Base-by-base conservation (phyloP, 1,140 invertebrate species). In the Laupala kohalensis region DNA sequence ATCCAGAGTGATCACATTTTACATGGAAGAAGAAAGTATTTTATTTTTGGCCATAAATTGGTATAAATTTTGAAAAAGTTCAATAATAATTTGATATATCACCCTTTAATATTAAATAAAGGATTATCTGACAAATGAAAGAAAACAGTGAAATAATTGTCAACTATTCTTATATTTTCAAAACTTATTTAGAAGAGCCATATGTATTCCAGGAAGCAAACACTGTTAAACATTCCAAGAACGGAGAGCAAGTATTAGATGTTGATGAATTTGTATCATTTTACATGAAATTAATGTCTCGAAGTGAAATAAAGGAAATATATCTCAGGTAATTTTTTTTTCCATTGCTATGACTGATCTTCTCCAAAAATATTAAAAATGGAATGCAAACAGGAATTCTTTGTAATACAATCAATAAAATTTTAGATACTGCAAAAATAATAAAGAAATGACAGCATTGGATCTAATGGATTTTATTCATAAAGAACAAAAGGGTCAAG, bases 251-350 rank as follows among this genome's bases (percentile, higher is more conserved):
- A 71, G 81, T 81, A 5, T 75, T 87, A 64, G 84, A 86, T 75
- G 79, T 79, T 24, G 79, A 85, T 5, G 86, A 87, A 76, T 87
- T 87, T 78, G 80, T 86, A 25, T 73, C 76, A 4, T 86, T 87
- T 75, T 86, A 85, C 75, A 79, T 83, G 65, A 75, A 78, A 5
- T 76, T 87, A 2, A 80, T 83, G 25, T 78, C 80, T 63, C 78
- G 85, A 71, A 80, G 81, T 24, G 85, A 86, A 74, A 70, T 87
- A 15, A 82, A 85, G 70, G 79, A 82, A 67, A 69, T 87, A 19
- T 86, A 84, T 75, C 75, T 81, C 68, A 81, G 78, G 84, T 86
- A 79, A 4, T 53, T 53, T 53, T 37, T 53, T 53, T 53, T n/a
- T n/a, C n/a, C n/a, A n/a, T n/a, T n/a, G n/a, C n/a, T n/a, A n/a